Evolutionary conservation across 2,888 invertebrate genomes (phyloP), one percentile per base, ranked within the genome.

Genomic region (Apodemia hepburni): DNA sequence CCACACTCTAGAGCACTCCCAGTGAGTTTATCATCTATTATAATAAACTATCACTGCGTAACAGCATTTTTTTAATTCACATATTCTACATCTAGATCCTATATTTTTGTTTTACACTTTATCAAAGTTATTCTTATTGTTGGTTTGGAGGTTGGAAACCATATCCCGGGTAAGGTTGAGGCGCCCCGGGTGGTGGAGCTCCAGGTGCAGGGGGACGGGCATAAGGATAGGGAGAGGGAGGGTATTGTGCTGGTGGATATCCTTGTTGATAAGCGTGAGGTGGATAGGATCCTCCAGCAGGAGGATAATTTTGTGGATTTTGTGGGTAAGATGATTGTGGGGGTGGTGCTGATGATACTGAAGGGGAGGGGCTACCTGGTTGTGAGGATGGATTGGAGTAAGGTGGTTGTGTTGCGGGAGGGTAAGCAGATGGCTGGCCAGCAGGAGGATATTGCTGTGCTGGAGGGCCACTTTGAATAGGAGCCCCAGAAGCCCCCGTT

Each of bases 111-210:
- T 27, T 57, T 15, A 2, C 1, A 5, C n/a, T 29, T 17, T 12
- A 45, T 45, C 47, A 42, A 18, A 18, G 9, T 45, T 45, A n/a
- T 33, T 18, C 33, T 70, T 79, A 87, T 73, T 93, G 95, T 80
- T 95, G 95, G 38, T 94, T 93, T 60, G 96, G 95, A 66, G 96
- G 96, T 74, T 96, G 96, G 78, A 96, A 96, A 61, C 95, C 94
- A 78, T 96, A 96, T 49, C 96, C 95, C 8, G 93, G 94, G 78
- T 97, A 97, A 65, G 95, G 94, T 69, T 96, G 95, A 7, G 96
- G 93, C 8, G 94, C 95, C 27, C 94, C 95, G 5, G 94, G 95
- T 67, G 95, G 95, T 3, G 95, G 95, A 6, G 93, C 94, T 1
- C 94, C 93, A 3, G 93, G 93, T 1, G 94, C 93, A 0, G 94